Conservation (phyloP, 2,888 invertebrate species). For the Xylocampa areola region DNA sequence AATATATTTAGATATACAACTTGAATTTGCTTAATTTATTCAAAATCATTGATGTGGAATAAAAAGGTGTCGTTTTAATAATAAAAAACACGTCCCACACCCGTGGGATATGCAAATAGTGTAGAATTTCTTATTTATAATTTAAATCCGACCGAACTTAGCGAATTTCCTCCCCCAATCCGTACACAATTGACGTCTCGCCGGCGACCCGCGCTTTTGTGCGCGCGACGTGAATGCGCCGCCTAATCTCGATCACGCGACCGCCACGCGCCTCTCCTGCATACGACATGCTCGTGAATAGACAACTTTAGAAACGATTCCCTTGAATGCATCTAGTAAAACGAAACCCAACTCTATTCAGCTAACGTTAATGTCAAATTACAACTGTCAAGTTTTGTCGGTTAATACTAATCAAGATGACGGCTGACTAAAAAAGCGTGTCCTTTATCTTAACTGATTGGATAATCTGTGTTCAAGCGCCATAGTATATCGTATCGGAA, state of each 20-base stretch:
- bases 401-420: constrained; percentile 64
- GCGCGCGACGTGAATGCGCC: constrained; percentile 84
- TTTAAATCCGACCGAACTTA: constrained; percentile 87
- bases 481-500: constrained; percentile 88
- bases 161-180: constrained; percentile 84
- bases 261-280: constrained; percentile 82
- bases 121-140: constrained; percentile 85
- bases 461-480: constrained; percentile 89
- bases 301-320: constrained; percentile 68
- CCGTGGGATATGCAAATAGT: constrained; percentile 89
- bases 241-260: constrained; percentile 87
- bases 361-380: constrained; percentile 65
- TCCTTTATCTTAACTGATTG: constrained; percentile 90
- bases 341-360: constrained; percentile 65
- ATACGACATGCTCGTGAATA: constrained; percentile 79
- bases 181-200: constrained; percentile 85
- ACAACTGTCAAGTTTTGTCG: constrained; percentile 68
- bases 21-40: constrained; percentile 40
- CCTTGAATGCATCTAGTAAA: constrained; percentile 41
- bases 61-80: constrained; percentile 55
- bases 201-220: constrained; percentile 81
- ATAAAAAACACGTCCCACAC: constrained; percentile 58
- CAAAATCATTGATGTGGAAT: constrained; percentile 42
- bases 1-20: constrained; percentile 11
- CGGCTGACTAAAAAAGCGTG: constrained; percentile 81